These are phyloP conservation scores for Okapia johnstoni DNA, from an alignment of 2,113 vertebrate species.

Conservation along the genomic window DNA sequence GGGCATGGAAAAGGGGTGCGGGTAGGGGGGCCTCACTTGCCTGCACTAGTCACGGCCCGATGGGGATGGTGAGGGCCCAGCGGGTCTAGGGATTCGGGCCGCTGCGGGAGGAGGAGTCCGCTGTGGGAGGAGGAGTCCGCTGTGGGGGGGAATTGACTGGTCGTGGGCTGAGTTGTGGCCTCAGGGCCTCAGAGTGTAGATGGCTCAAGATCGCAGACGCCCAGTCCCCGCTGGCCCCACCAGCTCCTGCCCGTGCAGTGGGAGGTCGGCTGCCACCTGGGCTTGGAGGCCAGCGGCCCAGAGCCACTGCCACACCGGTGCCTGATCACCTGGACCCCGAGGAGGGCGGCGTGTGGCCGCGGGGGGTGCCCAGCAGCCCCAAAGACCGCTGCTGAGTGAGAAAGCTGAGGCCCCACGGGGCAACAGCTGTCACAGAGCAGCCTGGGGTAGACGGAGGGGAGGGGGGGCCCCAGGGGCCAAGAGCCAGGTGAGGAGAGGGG, in stretches of 20 bases:
- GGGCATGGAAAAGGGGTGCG: neutral
- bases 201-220: accelerated
- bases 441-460: neutral
- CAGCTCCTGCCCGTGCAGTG: accelerated
- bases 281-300: neutral
- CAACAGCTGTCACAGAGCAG: accelerated
- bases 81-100: neutral
- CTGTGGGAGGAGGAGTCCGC: too few relatives aligned
- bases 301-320: neutral
- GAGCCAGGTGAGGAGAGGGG: neutral
- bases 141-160: neutral
- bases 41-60: neutral
- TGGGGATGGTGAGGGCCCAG: neutral
- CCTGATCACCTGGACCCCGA: accelerated
- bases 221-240: neutral
- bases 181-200: neutral
- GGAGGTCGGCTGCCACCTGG: neutral
- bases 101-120: too few relatives aligned
- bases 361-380: neutral
- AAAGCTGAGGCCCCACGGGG: neutral
- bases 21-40: neutral
- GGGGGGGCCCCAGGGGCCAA: neutral
- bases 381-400: neutral
- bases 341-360: neutral
- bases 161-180: neutral